Evolutionary conservation across 2,797 vertebrate genomes (phyloP), one percentile per base, ranked within the genome.

Genomic region (Tinamus major): DNA sequence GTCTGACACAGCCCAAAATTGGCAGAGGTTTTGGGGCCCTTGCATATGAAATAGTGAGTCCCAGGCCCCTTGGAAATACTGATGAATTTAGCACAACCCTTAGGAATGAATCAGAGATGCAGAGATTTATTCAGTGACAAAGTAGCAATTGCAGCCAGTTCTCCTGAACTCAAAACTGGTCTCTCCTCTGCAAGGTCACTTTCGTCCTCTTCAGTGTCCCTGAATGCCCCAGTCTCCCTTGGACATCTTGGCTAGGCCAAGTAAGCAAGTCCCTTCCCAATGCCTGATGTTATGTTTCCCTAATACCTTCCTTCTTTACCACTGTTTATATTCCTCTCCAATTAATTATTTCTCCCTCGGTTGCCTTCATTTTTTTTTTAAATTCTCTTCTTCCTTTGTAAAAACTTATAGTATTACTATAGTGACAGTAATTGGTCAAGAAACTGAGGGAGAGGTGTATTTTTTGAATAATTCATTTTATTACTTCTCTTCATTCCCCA

Each of bases 391-490:
- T 91, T 91, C 46, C 70, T 85, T 89, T 75, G 62, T 71, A 79
- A 81, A 85, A 93, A 92, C 53, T 90, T 86, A 61, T 1, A 68
- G 70, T 87, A 65, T 92, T 82, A 62, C 93, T 96, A 74, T 44
- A 63, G 70, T 39, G 63, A 55, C 46, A 51, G 75, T 87, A 95
- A 95, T 89, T 95, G 94, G 87, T 89, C 79, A 72, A 94, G 76
- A 87, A 94, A 92, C 64, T 84, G 41, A 7, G 61, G 90, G 85
- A 80, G 24, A 84, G 70, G 58, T 84, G 13, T 20, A 37, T n/a
- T 83, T 35, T 58, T 59, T 93, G 44, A 95, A 96, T 92, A 92
- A 93, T 92, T 80, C 86, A 70, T 95, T 92, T 93, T 92, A 87
- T 89, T 93, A 62, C 87, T 61, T 55, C 64, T 85, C 64, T 95